Evolutionary conservation across 2,888 invertebrate species (phyloP).

Genomic region (Dugesia japonica): DNA sequence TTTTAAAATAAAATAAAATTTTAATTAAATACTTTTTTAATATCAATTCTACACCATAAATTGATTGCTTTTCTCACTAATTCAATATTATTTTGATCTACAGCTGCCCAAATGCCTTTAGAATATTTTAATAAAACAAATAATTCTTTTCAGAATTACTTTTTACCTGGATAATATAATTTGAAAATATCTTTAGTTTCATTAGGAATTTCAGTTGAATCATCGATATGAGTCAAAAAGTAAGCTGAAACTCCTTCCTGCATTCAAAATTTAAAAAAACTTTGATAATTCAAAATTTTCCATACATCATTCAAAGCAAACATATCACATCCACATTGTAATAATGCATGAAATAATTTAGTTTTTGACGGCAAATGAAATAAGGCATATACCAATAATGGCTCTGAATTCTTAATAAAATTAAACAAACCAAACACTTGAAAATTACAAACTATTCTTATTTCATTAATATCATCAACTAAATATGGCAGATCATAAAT

Average conservation of each 20-base stretch:
- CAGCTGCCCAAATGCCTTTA: constrained; percentile 24
- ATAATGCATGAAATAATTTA: constrained; percentile 22
- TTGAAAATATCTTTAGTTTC: constrained; percentile 4
- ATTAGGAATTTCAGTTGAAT: not conserved
- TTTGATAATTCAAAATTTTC: not conserved
- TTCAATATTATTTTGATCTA: constrained; percentile 23
- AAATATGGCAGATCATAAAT: not conserved
- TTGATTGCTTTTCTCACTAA: constrained; percentile 14
- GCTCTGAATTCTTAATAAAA: constrained; percentile 20
- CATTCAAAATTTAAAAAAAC: not conserved
- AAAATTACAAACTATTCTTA: not conserved
- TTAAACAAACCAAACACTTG: not conserved
- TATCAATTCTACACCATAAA: constrained; percentile 28
- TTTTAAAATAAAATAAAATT: too few species aligned
- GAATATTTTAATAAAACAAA: too few species aligned
- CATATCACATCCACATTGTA: constrained; percentile 29
- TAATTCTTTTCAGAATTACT: too few species aligned
- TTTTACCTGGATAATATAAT: not conserved
- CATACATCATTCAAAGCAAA: not conserved
- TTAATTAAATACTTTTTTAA: constrained; percentile 21
- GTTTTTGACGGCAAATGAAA: not conserved
- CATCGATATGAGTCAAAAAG: not conserved
- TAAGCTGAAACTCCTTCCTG: not conserved
- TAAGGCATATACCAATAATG: not conserved
- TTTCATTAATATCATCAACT: not conserved